These are phyloP conservation scores for Hippoglossus stenolepis DNA, from an alignment of 2,113 vertebrate species.

Conservation along the genomic window DNA sequence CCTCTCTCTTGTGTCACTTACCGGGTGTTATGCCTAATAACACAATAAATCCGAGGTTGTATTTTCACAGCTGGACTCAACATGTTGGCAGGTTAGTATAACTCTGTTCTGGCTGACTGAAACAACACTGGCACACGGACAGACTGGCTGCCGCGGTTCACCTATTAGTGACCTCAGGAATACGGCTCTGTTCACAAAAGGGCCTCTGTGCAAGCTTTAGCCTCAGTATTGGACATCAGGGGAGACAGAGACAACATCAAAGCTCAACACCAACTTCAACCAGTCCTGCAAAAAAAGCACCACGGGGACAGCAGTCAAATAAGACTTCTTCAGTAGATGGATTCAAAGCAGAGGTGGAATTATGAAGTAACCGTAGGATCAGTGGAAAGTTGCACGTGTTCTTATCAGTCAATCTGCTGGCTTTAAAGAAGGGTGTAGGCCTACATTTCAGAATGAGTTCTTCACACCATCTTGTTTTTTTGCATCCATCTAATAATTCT, in stretches of 20 bases:
- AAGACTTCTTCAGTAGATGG: not conserved
- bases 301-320: not conserved
- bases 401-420: too few relatives aligned
- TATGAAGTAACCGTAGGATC: too few relatives aligned
- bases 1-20: constrained; percentile 18
- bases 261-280: constrained; percentile 9
- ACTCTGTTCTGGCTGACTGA: constrained; percentile 33
- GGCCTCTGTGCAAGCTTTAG: constrained; percentile 37
- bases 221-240: constrained; percentile 29
- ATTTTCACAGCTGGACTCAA: constrained; percentile 67
- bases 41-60: constrained; percentile 57
- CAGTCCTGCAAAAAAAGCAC: not conserved
- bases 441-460: too few relatives aligned
- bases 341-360: not conserved
- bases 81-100: constrained; percentile 45
- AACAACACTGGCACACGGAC: constrained; percentile 44
- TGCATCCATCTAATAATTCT: too few relatives aligned
- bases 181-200: constrained; percentile 44
- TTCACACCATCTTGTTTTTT: too few relatives aligned
- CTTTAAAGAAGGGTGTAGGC: too few relatives aligned
- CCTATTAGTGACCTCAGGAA: constrained; percentile 30
- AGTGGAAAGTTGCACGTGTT: too few relatives aligned
- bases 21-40: constrained; percentile 48
- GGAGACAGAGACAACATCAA: constrained; percentile 26
- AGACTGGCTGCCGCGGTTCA: constrained; percentile 36